Conservation (phyloP, 2,113 vertebrate species). For the Todiramphus chloris region DNA sequence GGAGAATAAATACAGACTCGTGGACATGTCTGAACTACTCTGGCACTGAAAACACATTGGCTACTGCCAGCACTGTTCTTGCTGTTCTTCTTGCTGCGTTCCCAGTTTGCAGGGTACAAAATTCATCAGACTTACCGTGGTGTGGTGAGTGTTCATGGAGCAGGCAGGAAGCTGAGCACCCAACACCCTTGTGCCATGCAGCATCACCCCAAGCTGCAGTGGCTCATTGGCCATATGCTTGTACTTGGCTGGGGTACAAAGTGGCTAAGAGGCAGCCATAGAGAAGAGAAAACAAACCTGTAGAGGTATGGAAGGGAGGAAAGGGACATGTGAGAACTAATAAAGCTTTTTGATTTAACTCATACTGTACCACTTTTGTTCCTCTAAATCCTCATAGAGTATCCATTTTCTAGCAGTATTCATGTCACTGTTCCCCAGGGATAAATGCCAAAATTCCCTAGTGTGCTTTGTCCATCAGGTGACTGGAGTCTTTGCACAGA, state of each 20-base stretch:
- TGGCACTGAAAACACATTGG: not conserved
- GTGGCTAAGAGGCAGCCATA: not conserved
- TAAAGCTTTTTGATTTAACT: not conserved
- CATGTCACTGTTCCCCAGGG: not conserved
- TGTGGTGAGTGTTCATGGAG: not conserved
- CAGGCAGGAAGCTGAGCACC: not conserved
- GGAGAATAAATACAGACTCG: not conserved
- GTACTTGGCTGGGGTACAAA: not conserved
- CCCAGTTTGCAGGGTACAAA: not conserved
- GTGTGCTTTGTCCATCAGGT: not conserved
- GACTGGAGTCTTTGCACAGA: not conserved
- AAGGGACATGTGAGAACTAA: not conserved
- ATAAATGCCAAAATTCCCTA: not conserved
- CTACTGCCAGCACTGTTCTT: not conserved
- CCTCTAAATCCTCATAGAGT: not conserved
- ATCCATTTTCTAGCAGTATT: not conserved
- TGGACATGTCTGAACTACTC: not conserved
- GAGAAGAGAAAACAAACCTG: not conserved
- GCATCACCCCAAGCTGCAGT: not conserved
- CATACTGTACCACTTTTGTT: not conserved
- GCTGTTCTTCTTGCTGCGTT: not conserved
- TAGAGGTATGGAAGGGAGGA: not conserved
- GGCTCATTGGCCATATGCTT: not conserved
- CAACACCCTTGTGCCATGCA: not conserved
- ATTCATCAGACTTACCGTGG: not conserved